Evolutionary conservation across 2,797 vertebrate genomes (phyloP).

Genomic region (Tauraco hartlaubi): DNA sequence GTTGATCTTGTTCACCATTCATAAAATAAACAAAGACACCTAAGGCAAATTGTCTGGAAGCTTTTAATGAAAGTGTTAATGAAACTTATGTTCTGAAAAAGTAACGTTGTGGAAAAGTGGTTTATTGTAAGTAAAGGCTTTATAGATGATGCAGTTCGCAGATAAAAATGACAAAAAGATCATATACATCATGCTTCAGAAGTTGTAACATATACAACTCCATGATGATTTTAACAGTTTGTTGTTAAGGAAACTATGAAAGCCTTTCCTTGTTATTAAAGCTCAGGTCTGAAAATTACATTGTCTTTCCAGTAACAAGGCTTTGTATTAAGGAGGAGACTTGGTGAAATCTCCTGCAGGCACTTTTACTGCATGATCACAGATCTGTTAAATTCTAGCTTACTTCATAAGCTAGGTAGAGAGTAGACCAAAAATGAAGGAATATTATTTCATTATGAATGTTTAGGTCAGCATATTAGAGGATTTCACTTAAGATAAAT

Average conservation of each 20-base stretch:
- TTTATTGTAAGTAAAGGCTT: background rate
- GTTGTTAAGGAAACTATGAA: background rate
- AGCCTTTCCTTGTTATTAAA: background rate
- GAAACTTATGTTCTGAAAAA: background rate
- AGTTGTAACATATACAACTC: background rate
- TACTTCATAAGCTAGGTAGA: background rate
- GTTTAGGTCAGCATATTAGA: background rate
- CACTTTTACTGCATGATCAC: background rate
- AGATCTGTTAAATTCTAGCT: background rate
- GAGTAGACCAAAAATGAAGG: background rate
- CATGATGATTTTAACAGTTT: background rate
- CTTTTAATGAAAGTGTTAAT: background rate
- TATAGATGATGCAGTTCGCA: background rate
- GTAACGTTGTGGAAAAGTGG: background rate
- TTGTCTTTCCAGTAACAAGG: background rate
- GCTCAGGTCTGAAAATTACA: background rate
- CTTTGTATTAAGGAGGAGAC: background rate
- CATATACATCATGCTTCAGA: background rate
- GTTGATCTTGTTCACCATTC: background rate
- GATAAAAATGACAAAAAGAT: background rate
- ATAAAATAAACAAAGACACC: background rate
- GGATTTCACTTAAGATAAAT: background rate
- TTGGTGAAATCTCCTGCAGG: background rate
- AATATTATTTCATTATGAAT: background rate
- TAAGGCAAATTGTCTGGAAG: background rate